phyloP scores from a whole-genome alignment of 1,140 invertebrate genomes.

The Ooceraea biroi region DNA sequence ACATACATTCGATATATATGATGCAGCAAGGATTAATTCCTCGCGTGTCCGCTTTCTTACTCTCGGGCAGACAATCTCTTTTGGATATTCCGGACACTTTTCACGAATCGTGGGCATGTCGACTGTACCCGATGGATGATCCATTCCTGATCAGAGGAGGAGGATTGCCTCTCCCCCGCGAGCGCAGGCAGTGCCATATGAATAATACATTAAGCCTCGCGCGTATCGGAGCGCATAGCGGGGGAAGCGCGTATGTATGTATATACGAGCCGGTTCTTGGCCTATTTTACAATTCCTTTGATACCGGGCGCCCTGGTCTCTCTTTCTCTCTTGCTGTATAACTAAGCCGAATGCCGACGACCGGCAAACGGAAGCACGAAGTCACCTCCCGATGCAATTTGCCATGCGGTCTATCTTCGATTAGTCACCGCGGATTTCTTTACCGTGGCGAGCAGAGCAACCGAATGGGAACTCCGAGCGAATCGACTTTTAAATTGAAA shows the following conservation, averaged over 20 bases:
- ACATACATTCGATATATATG: not conserved
- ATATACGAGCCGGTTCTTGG: constrained; percentile 63
- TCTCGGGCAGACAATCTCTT: not conserved
- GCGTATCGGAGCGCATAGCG: constrained; percentile 42
- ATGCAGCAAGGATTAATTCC: not conserved
- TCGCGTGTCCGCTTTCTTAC: not conserved
- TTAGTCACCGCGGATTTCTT: constrained; percentile 40
- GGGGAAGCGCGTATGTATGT: constrained; percentile 33
- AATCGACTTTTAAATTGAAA: constrained; percentile 12
- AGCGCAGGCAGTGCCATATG: constrained; percentile 50
- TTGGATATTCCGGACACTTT: constrained; percentile 14
- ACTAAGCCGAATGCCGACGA: constrained; percentile 43
- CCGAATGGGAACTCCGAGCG: not conserved
- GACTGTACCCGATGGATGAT: constrained; percentile 31
- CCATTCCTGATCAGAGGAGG: constrained; percentile 31
- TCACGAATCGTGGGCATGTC: not conserved
- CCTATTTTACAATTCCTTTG: constrained; percentile 70
- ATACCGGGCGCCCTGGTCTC: constrained; percentile 46
- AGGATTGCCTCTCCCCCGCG: constrained; percentile 2
- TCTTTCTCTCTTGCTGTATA: constrained; percentile 11
- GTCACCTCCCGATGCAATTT: constrained; percentile 32
- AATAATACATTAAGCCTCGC: constrained; percentile 66
- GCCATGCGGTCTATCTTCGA: constrained; percentile 36
- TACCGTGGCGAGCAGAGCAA: not conserved
- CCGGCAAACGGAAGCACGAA: constrained; percentile 2